Percentiles rank a stretch among this genome's conserved stretches.
These are phyloP conservation scores for Dynastes tityus DNA, from an alignment of 2,888 invertebrate genomes.

Conservation along the genomic window DNA sequence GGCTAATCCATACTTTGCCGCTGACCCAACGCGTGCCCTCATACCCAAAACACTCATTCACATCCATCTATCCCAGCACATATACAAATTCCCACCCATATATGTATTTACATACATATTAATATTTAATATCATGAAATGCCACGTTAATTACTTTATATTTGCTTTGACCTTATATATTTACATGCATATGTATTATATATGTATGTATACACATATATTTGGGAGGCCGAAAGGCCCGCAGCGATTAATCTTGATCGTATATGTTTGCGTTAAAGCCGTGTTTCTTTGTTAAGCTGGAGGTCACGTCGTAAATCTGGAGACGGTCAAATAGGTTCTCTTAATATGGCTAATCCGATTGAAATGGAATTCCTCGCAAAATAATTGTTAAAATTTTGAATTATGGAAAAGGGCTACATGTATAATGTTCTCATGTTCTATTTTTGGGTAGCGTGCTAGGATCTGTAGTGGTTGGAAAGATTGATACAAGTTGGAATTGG, in stretches of 20 bases:
- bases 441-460: no score
- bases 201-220: not conserved
- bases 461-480: no score
- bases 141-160: slow-evolving; percentile 6
- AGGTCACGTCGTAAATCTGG: not conserved
- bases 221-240: not conserved
- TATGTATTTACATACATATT: not conserved
- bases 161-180: slow-evolving; percentile 2
- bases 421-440: no score
- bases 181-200: not conserved
- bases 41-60: no score
- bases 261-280: not conserved
- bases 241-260: not conserved
- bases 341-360: no score
- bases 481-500: no score
- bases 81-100: not conserved
- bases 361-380: no score
- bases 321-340: not conserved
- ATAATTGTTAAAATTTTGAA: no score
- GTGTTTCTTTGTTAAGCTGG: not conserved
- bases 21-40: no score
- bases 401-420: no score
- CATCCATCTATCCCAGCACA: not conserved
- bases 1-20: not conserved
- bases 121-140: not conserved